Evolutionary conservation across 2,888 invertebrate species (phyloP).

Genomic region (Leptinotarsa rubiginosa): DNA sequence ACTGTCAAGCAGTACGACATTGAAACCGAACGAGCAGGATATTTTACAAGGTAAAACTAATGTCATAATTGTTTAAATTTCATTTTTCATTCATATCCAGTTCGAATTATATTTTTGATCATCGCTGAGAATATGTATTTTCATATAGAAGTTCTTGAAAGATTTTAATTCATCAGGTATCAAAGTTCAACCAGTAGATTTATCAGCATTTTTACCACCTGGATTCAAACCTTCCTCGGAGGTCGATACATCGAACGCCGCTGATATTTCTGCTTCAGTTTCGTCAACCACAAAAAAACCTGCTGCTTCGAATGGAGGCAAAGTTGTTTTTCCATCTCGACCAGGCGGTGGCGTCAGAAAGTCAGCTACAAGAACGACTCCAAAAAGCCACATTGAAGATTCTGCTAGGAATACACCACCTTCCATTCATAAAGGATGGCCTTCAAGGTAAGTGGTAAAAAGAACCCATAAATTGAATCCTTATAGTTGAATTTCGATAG

Average conservation of each 20-base stretch:
- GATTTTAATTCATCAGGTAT: slow-evolving; percentile 19
- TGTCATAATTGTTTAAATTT: too few relatives aligned
- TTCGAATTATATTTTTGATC: too few relatives aligned
- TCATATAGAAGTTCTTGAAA: slow-evolving; percentile 61
- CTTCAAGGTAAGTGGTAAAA: slow-evolving; percentile 75
- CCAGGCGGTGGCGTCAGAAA: slow-evolving; percentile 74
- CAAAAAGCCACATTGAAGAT: slow-evolving; percentile 45
- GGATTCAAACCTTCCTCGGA: slow-evolving; percentile 36
- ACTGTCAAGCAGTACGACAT: slow-evolving; percentile 55
- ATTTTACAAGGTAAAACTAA: slow-evolving; percentile 17
- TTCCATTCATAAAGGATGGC: slow-evolving; percentile 87
- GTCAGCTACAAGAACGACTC: slow-evolving; percentile 59
- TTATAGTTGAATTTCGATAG: too few relatives aligned
- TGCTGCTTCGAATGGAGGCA: slow-evolving; percentile 74
- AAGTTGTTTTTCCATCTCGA: slow-evolving; percentile 84
- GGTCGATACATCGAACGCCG: slow-evolving; percentile 66
- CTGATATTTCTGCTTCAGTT: slow-evolving; percentile 49
- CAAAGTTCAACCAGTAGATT: slow-evolving; percentile 51
- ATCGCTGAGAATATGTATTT: neutral
- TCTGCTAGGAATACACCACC: slow-evolving; percentile 69
- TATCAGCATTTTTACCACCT: slow-evolving; percentile 63
- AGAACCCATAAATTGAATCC: too few relatives aligned
- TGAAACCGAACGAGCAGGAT: slow-evolving; percentile 16
- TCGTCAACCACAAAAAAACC: slow-evolving; percentile 67
- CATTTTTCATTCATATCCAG: too few relatives aligned